Evolutionary conservation across 2,113 vertebrate species (phyloP), one percentile per base, ranked within the genome.

Genomic region (Triplophysa rosa): DNA sequence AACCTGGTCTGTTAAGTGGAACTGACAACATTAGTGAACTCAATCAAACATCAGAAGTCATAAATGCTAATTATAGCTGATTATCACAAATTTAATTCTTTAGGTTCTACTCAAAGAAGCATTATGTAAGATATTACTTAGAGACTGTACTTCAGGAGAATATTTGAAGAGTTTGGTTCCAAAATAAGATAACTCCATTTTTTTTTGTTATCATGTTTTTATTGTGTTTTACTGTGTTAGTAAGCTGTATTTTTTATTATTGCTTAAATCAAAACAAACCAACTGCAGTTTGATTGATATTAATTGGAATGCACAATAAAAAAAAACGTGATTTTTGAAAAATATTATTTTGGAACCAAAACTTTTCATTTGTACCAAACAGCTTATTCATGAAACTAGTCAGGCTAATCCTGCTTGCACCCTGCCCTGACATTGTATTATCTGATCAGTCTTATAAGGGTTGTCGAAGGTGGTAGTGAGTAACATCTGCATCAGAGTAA

Each of bases 21-120:
- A 59, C 42, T 37, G 23, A 23, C n/a, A n/a, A 49, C 26, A 71
- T 71, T 37, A 58, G 17, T 49, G 12, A 47, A 70, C 68, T 58
- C 26, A 58, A 58, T 71, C 29, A 21, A 58, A 56, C 29, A 56
- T 71, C 68, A 58, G 12, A 71, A 58, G 52, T 37, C 17, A 58
- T 5, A 13, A 26, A 21, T 56, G 19, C 4, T 54, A 2, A 71
- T 71, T 56, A 37, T 56, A 21, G 26, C 17, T 1, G 11, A 71
- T 58, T 40, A 23, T 71, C 1, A 17, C 40, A 19, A 71, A 58
- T 71, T 58, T 1, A 49, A 49, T 1, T 49, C 47, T 49, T 49
- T 49, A 49, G 2, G 4, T 16, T 16, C 14, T 67, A 75, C 67
- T 75, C 19, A 54, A 75, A 68, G 64, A 75, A 68, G 70, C 56